A percentile compares a stretch with the other conserved stretches of the same genome.
These are phyloP conservation scores for Dorcus hopei DNA, from an alignment of 2,888 invertebrate genomes.

Conservation along the genomic window DNA sequence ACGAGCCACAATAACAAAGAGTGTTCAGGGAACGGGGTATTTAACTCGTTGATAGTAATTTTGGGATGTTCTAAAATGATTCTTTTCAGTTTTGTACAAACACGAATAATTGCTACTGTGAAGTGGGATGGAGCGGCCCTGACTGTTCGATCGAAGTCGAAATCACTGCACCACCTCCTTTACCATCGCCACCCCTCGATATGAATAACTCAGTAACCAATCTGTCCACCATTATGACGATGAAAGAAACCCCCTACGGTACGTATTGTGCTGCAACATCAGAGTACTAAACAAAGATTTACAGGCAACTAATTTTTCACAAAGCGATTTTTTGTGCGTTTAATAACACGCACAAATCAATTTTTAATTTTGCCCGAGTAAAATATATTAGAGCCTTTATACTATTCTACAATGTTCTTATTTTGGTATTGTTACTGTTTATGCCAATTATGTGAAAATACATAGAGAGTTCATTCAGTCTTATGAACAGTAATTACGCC, in stretches of 20 bases:
- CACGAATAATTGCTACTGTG: constrained; percentile 87
- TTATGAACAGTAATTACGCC: too few relatives aligned
- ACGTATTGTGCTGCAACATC: constrained; percentile 50
- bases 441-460: too few relatives aligned
- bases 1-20: constrained; percentile 82
- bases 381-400: too few relatives aligned
- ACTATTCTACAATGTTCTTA: too few relatives aligned
- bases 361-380: too few relatives aligned
- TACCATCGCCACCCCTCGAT: constrained; percentile 53
- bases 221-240: constrained; percentile 67
- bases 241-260: constrained; percentile 93
- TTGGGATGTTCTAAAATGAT: neutral
- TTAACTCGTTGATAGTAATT: constrained; percentile 43
- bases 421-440: too few relatives aligned
- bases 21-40: constrained; percentile 95
- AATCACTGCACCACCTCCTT: constrained; percentile 57
- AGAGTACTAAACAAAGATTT: constrained; percentile 13
- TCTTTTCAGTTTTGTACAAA: constrained; percentile 82
- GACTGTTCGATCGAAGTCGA: constrained; percentile 81
- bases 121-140: constrained; percentile 80
- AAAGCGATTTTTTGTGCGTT: too few relatives aligned
- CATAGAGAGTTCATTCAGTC: too few relatives aligned
- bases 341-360: too few relatives aligned
- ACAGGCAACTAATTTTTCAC: constrained; percentile 1
- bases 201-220: constrained; percentile 40